A percentile compares a stretch with the other conserved stretches of the same genome.
phyloP scores from a whole-genome alignment of 2,113 vertebrate genomes.

The Percopsis transmontana region DNA sequence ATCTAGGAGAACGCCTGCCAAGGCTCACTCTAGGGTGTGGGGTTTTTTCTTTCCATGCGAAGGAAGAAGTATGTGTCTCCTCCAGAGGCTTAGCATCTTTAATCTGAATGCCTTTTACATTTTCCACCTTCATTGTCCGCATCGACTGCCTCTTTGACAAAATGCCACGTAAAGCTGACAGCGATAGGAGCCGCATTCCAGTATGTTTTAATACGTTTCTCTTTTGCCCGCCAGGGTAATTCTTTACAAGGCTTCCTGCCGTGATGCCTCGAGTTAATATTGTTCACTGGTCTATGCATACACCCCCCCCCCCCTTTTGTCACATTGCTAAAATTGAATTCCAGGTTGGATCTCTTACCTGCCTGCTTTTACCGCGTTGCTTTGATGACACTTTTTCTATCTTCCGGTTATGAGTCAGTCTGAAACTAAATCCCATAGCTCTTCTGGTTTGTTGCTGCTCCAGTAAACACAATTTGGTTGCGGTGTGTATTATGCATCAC shows the following conservation, averaged over 20 bases:
- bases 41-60: slow-evolving; percentile 38
- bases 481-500: background rate
- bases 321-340: background rate
- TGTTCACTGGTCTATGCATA: background rate
- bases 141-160: slow-evolving; percentile 14
- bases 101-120: slow-evolving; percentile 54
- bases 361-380: background rate
- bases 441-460: background rate
- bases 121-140: slow-evolving; percentile 35
- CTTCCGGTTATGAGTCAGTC: background rate
- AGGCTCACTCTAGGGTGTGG: slow-evolving; percentile 53
- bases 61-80: slow-evolving; percentile 35
- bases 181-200: background rate
- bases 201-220: background rate
- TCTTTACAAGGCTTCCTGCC: background rate
- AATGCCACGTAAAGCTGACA: slow-evolving; percentile 33
- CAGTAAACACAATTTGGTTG: background rate
- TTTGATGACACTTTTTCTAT: background rate
- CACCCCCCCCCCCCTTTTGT: background rate
- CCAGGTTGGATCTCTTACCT: background rate
- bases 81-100: slow-evolving; percentile 55
- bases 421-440: background rate
- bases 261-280: background rate
- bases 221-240: slow-evolving; percentile 3
- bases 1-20: slow-evolving; percentile 59